These are phyloP conservation scores for Pogonophryne albipinna DNA, from an alignment of 2,797 vertebrate genomes.

Conservation along the genomic window DNA sequence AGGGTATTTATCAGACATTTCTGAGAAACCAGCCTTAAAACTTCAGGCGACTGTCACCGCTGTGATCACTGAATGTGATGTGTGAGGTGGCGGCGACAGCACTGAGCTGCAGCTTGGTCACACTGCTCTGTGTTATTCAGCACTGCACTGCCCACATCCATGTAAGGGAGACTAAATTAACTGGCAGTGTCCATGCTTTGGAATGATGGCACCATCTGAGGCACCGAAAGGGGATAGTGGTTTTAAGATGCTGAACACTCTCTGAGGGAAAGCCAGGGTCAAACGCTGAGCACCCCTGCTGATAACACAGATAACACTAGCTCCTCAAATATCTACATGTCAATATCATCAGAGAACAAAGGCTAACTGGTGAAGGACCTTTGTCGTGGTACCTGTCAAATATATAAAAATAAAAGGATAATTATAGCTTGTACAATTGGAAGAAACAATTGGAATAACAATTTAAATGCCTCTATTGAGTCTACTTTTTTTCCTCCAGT, in stretches of 20 bases:
- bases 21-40: constrained; percentile 25
- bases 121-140: constrained; percentile 33
- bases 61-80: constrained; percentile 26
- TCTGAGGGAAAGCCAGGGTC: constrained; percentile 43
- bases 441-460: constrained; percentile 28
- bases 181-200: constrained; percentile 47
- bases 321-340: background rate
- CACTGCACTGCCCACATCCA: constrained; percentile 35
- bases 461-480: constrained; percentile 25
- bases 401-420: constrained; percentile 8
- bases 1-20: constrained; percentile 26
- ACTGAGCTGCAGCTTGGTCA: constrained; percentile 20
- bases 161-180: constrained; percentile 63
- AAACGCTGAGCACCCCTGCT: constrained; percentile 39
- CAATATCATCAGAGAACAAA: constrained; percentile 15
- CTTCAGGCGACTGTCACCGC: background rate
- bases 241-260: constrained; percentile 55
- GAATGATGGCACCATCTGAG: constrained; percentile 73
- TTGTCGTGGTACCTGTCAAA: background rate
- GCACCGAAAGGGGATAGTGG: constrained; percentile 61
- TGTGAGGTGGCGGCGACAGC: constrained; percentile 16
- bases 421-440: constrained; percentile 9
- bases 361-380: background rate
- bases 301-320: constrained; percentile 7
- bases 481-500: constrained; percentile 4